Percentiles rank a stretch among this genome's conserved stretches.
phyloP scores from a whole-genome alignment of 2,113 vertebrate genomes.

The Centropus bengalensis region DNA sequence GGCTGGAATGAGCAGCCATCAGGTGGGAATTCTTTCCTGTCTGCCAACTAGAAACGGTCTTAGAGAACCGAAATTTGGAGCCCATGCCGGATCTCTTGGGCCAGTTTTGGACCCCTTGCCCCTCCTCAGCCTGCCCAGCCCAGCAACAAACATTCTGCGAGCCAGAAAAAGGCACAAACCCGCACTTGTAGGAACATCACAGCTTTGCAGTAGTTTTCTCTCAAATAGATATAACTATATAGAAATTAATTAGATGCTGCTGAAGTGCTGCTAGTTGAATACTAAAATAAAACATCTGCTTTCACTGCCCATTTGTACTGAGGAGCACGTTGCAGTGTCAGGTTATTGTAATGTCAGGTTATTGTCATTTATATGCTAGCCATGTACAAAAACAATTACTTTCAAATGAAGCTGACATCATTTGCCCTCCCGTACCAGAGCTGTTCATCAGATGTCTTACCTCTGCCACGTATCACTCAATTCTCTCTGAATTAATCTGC shows the following conservation, averaged over 20 bases:
- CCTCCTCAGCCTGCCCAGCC: neutral
- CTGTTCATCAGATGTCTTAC: slow-evolving; percentile 38
- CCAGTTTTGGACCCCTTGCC: neutral
- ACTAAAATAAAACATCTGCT: neutral
- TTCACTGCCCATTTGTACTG: neutral
- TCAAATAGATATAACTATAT: neutral
- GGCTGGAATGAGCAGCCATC: neutral
- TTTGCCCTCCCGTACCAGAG: slow-evolving; percentile 29
- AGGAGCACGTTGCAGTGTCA: neutral
- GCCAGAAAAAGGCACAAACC: neutral
- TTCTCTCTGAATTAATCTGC: slow-evolving; percentile 42
- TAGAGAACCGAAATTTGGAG: neutral
- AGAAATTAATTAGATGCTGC: neutral
- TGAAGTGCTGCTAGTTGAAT: neutral
- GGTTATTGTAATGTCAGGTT: neutral
- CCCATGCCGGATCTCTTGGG: neutral
- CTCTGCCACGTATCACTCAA: slow-evolving; percentile 23
- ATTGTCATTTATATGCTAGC: neutral
- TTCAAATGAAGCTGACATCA: slow-evolving; percentile 55
- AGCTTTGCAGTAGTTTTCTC: neutral
- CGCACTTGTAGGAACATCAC: neutral
- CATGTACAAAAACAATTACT: slow-evolving; percentile 43
- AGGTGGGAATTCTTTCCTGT: neutral
- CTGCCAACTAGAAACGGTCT: neutral
- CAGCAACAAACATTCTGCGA: neutral